Percentiles rank a stretch among this genome's conserved stretches.
phyloP scores from a whole-genome alignment of 1,140 invertebrate species.

The Colletes gigas region DNA sequence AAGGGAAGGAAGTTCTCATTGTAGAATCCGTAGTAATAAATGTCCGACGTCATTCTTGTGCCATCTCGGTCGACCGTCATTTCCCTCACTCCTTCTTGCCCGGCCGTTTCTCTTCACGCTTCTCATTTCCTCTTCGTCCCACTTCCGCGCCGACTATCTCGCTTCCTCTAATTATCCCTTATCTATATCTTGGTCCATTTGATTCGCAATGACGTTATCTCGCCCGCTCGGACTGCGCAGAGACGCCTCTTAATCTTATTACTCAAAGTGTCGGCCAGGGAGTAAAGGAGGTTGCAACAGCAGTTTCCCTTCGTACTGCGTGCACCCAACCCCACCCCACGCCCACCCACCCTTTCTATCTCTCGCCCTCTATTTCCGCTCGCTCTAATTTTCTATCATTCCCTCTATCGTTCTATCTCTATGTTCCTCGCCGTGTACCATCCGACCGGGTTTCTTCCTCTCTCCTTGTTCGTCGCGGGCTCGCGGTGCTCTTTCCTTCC shows the following conservation, averaged over 20 bases:
- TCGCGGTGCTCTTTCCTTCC: slow-evolving; percentile 7
- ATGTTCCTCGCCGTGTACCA: background rate
- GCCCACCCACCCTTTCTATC: slow-evolving; percentile 19
- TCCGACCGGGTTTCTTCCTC: slow-evolving; percentile 5
- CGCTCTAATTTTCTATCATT: slow-evolving; percentile 38
- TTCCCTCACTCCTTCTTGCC: slow-evolving; percentile 23
- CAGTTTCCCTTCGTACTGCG: slow-evolving; percentile 71
- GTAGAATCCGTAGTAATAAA: slow-evolving; percentile 78
- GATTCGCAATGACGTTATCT: slow-evolving; percentile 80
- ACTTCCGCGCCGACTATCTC: slow-evolving; percentile 71
- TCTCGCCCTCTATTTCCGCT: slow-evolving; percentile 8
- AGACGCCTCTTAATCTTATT: slow-evolving; percentile 79
- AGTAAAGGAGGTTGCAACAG: slow-evolving; percentile 74
- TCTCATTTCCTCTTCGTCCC: slow-evolving; percentile 51
- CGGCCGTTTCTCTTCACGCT: slow-evolving; percentile 9
- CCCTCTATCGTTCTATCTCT: slow-evolving; percentile 52
- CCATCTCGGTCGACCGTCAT: slow-evolving; percentile 48
- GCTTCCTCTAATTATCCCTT: slow-evolving; percentile 80
- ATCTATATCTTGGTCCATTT: slow-evolving; percentile 81
- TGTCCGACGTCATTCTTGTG: slow-evolving; percentile 74
- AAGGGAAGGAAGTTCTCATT: slow-evolving; percentile 70
- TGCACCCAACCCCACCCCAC: slow-evolving; percentile 23
- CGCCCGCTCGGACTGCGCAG: slow-evolving; percentile 74
- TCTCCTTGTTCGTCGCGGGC: background rate
- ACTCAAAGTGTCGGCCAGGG: slow-evolving; percentile 78